phyloP scores from a whole-genome alignment of 2,797 vertebrate genomes.

The Brachyalestes nurse region DNA sequence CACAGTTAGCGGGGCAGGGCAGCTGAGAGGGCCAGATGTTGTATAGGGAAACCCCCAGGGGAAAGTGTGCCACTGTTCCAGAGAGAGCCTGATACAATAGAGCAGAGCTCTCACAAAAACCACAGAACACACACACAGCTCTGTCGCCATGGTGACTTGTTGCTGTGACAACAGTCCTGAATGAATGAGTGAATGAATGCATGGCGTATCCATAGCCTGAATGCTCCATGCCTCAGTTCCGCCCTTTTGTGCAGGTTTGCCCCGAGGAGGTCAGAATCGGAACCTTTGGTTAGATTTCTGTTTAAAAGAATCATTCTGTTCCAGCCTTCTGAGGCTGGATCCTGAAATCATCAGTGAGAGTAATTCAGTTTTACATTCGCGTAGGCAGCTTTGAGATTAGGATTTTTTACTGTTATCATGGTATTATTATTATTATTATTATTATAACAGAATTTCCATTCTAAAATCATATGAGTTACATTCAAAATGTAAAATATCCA shows the following conservation, averaged over 20 bases:
- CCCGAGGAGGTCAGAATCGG: constrained; percentile 15
- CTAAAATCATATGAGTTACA: too few species aligned
- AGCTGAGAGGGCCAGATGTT: constrained; percentile 74
- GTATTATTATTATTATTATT: too few species aligned
- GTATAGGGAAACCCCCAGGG: constrained; percentile 68
- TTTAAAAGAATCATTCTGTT: constrained; percentile 14
- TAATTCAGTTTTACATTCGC: neutral
- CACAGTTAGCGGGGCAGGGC: constrained; percentile 35
- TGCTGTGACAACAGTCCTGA: constrained; percentile 63
- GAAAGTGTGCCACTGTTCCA: constrained; percentile 72
- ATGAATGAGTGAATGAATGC: constrained; percentile 39
- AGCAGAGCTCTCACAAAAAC: constrained; percentile 64
- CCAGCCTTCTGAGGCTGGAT: neutral
- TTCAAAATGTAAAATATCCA: too few species aligned
- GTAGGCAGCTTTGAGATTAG: neutral
- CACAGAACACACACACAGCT: constrained; percentile 60
- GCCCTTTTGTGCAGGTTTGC: constrained; percentile 22
- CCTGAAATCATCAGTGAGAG: neutral
- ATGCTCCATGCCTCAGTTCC: constrained; percentile 25
- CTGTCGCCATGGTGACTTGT: constrained; percentile 68
- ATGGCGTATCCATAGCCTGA: constrained; percentile 27
- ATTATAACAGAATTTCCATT: too few species aligned
- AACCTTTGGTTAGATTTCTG: constrained; percentile 12
- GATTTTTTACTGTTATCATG: too few species aligned
- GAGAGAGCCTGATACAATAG: constrained; percentile 63